Evolutionary conservation across 2,113 vertebrate species (phyloP), one percentile per base, ranked within the genome.

Genomic region (Gambusia holbrooki): DNA sequence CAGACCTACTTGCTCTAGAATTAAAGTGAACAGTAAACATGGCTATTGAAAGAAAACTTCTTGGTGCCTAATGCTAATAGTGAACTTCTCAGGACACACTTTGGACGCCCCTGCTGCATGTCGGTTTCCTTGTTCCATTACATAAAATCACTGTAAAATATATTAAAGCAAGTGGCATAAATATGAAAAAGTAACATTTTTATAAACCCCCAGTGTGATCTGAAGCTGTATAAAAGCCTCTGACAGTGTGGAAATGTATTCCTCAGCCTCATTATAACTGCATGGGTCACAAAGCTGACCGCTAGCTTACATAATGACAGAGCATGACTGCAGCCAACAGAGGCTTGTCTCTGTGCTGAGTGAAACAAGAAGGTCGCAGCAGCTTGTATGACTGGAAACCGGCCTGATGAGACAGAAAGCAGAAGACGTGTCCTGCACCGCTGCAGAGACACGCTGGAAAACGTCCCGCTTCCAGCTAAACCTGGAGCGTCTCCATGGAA

Each of bases 211-310:
- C 9, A n/a, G 25, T 58, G 2, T 11, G 51, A 69, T 79, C 30
- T 66, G 66, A 5, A 9, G 45, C 27, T 72, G 42, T 80, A 32
- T n/a, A 30, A 74, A 71, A 67, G 32, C 66, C 32, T 66, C 33
- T 10, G 17, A 58, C 51, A 9, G 51, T 25, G 25, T 58, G 25
- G 35, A 64, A 61, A 27, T 29, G 22, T 63, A 65, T 64, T 29
- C n/a, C 37, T 74, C 64, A 75, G 30, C 32, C 25, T 85, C 83
- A 76, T 88, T 85, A 81, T 84, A 80, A 74, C 68, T 68, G 40
- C 25, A 77, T 66, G 77, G 88, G 84, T 87, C 87, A 88, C 28
- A 62, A 80, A 73, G 70, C 84, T 72, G 72, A 35, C 71, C 86
- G 62, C 61, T 58, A 17, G 35, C 66, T 69, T 29, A 54, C 74